phyloP scores from a whole-genome alignment of 2,888 invertebrate species.

The Cheilosia vulpina region DNA sequence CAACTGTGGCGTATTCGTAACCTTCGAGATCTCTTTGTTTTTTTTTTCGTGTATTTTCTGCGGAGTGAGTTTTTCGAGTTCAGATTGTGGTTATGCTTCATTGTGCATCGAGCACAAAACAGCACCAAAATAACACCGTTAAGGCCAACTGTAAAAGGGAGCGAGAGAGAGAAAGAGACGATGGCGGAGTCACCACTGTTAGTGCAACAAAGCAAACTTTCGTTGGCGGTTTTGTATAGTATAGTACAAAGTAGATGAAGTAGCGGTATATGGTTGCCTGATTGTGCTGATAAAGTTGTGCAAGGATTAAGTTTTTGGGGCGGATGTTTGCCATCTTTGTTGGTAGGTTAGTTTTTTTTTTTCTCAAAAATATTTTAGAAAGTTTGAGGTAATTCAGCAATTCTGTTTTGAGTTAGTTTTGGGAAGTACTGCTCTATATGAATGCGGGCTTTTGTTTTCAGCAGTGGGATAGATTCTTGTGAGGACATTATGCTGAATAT shows the following conservation, averaged over 20 bases:
- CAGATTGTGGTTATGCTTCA: constrained; percentile 73
- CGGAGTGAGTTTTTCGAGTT: constrained; percentile 62
- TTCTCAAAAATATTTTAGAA: constrained; percentile 49
- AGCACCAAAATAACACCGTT: constrained; percentile 67
- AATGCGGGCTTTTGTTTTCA: constrained; percentile 35
- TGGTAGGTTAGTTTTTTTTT: neutral
- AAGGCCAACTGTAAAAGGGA: constrained; percentile 46
- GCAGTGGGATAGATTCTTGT: constrained; percentile 2
- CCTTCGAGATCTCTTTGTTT: constrained; percentile 58
- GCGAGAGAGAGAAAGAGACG: constrained; percentile 1
- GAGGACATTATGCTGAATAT: constrained; percentile 3
- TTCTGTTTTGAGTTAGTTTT: constrained; percentile 61
- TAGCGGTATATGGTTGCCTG: constrained; percentile 47
- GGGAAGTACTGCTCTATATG: constrained; percentile 5
- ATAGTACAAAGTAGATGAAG: constrained; percentile 32
- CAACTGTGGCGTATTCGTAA: constrained; percentile 74
- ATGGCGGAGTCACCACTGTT: constrained; percentile 47
- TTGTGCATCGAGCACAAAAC: constrained; percentile 72
- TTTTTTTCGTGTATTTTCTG: constrained; percentile 20
- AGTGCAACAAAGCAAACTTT: constrained; percentile 71
- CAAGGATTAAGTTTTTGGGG: constrained; percentile 70
- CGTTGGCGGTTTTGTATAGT: constrained; percentile 63
- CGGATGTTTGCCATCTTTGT: constrained; percentile 63
- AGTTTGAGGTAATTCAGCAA: constrained; percentile 70
- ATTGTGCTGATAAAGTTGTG: constrained; percentile 72